Evolutionary conservation across 2,113 vertebrate species (phyloP).

Genomic region (Brachionichthys hirsutus): DNA sequence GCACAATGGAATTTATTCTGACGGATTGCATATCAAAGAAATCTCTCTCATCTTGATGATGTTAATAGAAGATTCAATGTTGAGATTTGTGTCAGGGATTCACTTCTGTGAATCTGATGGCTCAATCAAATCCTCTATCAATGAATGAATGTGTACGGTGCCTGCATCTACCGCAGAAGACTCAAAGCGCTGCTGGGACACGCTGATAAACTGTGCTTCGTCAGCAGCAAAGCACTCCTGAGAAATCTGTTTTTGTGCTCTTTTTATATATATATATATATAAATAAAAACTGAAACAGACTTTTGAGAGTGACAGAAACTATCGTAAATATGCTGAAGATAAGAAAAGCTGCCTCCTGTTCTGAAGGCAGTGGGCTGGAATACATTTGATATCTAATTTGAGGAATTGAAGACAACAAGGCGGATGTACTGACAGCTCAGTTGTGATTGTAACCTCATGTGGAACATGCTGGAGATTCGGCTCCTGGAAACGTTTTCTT

Average conservation of each 20-base stretch:
- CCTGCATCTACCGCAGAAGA: constrained; percentile 59
- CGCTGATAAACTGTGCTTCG: constrained; percentile 17
- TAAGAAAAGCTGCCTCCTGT: constrained; percentile 18
- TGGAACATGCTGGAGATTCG: constrained; percentile 16
- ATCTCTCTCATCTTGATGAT: not conserved
- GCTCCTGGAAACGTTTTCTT: constrained; percentile 17
- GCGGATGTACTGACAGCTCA: constrained; percentile 42
- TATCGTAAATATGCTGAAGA: constrained; percentile 14
- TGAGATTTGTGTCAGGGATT: constrained; percentile 39
- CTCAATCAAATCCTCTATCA: constrained; percentile 47
- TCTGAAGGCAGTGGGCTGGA: constrained; percentile 10
- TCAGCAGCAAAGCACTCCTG: constrained; percentile 24
- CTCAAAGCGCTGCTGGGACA: constrained; percentile 38
- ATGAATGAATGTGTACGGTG: constrained; percentile 72
- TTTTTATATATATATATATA: constrained; percentile 27
- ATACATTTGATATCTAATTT: constrained; percentile 25
- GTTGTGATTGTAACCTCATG: constrained; percentile 33
- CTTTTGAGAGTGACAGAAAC: constrained; percentile 13
- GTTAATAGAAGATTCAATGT: constrained; percentile 19
- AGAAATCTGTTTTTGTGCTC: constrained; percentile 38
- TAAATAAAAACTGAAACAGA: constrained; percentile 22
- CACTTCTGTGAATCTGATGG: constrained; percentile 33
- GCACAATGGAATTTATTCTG: constrained; percentile 8
- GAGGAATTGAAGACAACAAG: constrained; percentile 21
- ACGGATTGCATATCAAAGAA: constrained; percentile 30